A percentile compares a stretch with the other conserved stretches of the same genome.
These are phyloP conservation scores for Ashinkailepas kermadecensis DNA, from an alignment of 2,888 invertebrate genomes.

Conservation along the genomic window DNA sequence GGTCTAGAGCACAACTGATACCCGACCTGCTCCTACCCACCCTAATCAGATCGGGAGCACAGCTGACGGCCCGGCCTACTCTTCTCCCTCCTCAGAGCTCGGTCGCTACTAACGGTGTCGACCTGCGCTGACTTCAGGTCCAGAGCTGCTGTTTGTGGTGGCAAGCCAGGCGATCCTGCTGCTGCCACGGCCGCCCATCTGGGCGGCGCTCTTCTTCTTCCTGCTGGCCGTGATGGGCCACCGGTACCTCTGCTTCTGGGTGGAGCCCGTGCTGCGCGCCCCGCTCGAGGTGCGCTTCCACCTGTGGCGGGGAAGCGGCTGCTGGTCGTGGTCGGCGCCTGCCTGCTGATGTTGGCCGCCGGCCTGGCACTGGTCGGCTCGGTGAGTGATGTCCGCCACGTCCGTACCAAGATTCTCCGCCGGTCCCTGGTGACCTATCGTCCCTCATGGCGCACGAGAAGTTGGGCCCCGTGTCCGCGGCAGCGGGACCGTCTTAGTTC, in stretches of 20 bases:
- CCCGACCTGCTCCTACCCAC: no score
- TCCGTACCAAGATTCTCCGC: no score
- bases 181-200: constrained; percentile 5
- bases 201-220: constrained; percentile 5
- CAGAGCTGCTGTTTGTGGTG: not conserved
- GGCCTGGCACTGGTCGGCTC: constrained; percentile 13
- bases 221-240: not conserved
- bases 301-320: not conserved
- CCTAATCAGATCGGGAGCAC: no score
- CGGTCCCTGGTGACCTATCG: no score
- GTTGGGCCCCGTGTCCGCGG: no score
- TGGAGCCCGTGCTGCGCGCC: constrained; percentile 15
- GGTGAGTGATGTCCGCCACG: not conserved
- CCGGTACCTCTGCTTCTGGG: constrained; percentile 18
- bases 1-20: no score
- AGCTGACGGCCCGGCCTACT: no score
- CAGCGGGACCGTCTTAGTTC: no score
- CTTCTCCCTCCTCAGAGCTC: no score
- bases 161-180: constrained; percentile 11
- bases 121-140: not conserved
- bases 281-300: constrained; percentile 1
- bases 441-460: no score
- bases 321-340: not conserved
- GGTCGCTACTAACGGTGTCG: no score
- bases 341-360: not conserved